Percentiles rank a stretch among this genome's conserved stretches.
phyloP scores from a whole-genome alignment of 2,113 vertebrate genomes.

The Odocoileus virginianus region DNA sequence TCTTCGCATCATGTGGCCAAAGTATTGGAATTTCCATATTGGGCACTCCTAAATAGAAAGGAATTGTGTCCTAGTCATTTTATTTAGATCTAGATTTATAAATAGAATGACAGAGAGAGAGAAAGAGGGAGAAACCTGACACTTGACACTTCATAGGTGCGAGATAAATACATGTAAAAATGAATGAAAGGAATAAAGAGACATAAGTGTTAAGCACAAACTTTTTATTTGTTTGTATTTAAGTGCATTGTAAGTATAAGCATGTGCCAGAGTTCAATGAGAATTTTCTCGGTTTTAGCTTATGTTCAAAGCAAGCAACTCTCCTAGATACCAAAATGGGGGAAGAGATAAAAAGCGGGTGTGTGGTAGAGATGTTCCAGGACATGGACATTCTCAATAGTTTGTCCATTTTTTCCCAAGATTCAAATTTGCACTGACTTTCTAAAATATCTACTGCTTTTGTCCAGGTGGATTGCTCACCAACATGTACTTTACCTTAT shows the following conservation, averaged over 20 bases:
- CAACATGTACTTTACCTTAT: neutral
- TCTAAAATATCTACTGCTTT: neutral
- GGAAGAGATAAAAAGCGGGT: rapidly evolving
- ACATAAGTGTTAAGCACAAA: neutral
- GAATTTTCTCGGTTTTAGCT: neutral
- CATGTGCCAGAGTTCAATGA: neutral
- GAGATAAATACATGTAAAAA: neutral
- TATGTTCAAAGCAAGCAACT: neutral
- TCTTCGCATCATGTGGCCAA: neutral
- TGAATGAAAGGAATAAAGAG: neutral
- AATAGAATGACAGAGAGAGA: neutral
- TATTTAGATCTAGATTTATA: neutral
- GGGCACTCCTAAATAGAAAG: neutral
- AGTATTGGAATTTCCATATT: neutral
- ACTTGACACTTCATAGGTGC: neutral
- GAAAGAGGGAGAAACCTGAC: neutral
- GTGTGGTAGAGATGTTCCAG: neutral
- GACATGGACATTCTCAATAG: neutral
- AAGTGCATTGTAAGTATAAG: neutral
- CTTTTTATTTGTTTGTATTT: neutral
- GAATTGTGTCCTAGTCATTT: neutral
- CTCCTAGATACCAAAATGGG: neutral
- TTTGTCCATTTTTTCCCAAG: neutral
- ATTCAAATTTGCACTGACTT: neutral
- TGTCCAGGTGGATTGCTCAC: neutral